Base-by-base conservation (phyloP, 2,113 vertebrate species). In the Ifrita kowaldi region DNA sequence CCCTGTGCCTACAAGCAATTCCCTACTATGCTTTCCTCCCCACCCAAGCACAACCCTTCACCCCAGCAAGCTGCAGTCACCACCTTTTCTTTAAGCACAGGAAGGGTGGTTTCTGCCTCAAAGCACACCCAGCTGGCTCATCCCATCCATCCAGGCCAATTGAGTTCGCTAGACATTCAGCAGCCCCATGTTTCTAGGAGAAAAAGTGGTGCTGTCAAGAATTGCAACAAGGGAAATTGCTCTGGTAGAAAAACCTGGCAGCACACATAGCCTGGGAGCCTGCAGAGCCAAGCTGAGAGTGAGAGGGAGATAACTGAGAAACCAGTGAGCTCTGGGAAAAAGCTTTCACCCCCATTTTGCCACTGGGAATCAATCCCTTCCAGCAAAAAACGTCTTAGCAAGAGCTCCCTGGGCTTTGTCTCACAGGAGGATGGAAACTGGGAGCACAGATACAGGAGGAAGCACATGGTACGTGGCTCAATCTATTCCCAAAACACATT, bases 151-250 rank as follows among this genome's bases (percentile, higher is more conserved):
- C 68, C 88, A 94, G 83, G 60, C 50, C 93, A 95, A 94, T 83
- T 89, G 92, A 92, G 93, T 68, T 87, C 2, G 1, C 87, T 42
- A 95, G 59, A 85, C 63, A 67, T 89, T 90, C 78, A 92, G 85
- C 84, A 91, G 92, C 82, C 84, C 79, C 57, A 96, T 69, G 90
- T 55, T 86, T 96, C 92, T 92, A 1, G 0, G 87, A 96, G 96
- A 97, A 96, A 77, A 97, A 97, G 82, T 75, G 70, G 33, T 89
- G 80, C 95, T 90, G 88, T 96, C 96, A 97, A 77, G 92, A 94
- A 97, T 4, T 81, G 64, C 94, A 96, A 85, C 75, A 79, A 80
- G 81, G 84, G 77, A 93, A 91, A 93, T 87, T 87, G 85, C 64
- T 93, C 95, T 89, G 85, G 82, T 87, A 84, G 93, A 91, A 87